Percentiles rank a stretch among this genome's conserved stretches.
Evolutionary conservation across 2,113 vertebrate species (phyloP).

Genomic region (Rhipidura dahli): DNA sequence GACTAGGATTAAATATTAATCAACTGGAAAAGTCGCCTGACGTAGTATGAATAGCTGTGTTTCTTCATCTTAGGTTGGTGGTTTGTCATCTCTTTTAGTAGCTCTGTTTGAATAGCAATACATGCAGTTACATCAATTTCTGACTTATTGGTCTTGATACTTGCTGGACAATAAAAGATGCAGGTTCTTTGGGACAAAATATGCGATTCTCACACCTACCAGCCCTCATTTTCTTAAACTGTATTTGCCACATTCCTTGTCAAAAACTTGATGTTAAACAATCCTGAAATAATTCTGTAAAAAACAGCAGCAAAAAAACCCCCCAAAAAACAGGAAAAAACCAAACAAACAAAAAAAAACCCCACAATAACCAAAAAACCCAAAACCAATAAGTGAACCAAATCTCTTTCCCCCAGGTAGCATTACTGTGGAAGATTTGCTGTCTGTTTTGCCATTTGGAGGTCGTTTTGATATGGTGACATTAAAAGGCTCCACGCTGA

Average conservation of each 20-base stretch:
- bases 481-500: conserved; percentile 85
- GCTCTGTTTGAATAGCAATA: not conserved
- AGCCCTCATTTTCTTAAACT: not conserved
- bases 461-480: conserved; percentile 86
- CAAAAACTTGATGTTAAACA: not conserved
- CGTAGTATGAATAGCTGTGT: not conserved
- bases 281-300: not conserved
- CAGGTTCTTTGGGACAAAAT: not conserved
- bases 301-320: not conserved
- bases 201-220: not conserved
- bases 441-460: conserved; percentile 88
- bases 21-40: not conserved
- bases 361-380: not conserved
- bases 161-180: not conserved
- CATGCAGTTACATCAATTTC: not conserved
- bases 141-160: not conserved
- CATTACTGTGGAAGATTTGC: conserved; percentile 87
- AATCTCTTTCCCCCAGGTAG: conserved; percentile 72
- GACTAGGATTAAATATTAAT: not conserved
- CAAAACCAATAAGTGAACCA: not conserved
- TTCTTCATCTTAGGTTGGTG: not conserved
- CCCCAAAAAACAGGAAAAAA: too few relatives aligned
- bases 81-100: not conserved
- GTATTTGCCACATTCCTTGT: not conserved
- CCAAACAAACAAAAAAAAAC: not conserved